phyloP scores from a whole-genome alignment of 2,888 invertebrate species.

The Epicampocera succincta region DNA sequence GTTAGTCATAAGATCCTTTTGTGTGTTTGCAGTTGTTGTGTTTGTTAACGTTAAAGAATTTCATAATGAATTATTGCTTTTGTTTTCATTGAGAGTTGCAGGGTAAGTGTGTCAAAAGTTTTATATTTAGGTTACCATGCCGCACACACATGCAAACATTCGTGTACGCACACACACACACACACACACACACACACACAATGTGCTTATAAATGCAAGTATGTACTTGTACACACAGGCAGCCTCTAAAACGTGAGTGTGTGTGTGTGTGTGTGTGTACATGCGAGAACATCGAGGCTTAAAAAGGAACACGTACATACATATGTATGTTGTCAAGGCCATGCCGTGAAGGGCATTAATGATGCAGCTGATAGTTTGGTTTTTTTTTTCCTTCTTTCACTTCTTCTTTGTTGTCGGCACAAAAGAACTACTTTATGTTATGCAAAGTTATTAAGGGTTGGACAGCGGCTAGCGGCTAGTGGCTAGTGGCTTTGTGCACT shows the following conservation, averaged over 20 bases:
- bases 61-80: conserved; percentile 35
- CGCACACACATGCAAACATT: conserved; percentile 12
- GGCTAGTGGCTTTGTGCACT: conserved; percentile 56
- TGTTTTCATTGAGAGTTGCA: conserved; percentile 36
- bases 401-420: conserved; percentile 32
- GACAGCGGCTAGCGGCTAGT: conserved; percentile 58
- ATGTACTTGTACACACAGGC: too few species aligned
- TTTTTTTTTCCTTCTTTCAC: conserved; percentile 2
- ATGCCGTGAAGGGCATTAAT: conserved; percentile 52
- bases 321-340: conserved; percentile 67
- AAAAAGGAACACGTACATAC: conserved; percentile 35
- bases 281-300: conserved; percentile 11
- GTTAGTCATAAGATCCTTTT: conserved; percentile 38
- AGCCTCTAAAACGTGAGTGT: too few species aligned
- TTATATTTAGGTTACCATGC: conserved; percentile 66
- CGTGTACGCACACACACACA: neutral
- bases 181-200: too few species aligned
- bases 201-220: too few species aligned
- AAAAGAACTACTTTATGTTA: conserved; percentile 54
- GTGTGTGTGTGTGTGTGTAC: neutral
- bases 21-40: neutral
- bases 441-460: conserved; percentile 65
- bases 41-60: conserved; percentile 28
- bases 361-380: conserved; percentile 61
- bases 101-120: conserved; percentile 57